Evolutionary conservation across 2,113 vertebrate genomes (phyloP).

Genomic region (Hoplias malabaricus): DNA sequence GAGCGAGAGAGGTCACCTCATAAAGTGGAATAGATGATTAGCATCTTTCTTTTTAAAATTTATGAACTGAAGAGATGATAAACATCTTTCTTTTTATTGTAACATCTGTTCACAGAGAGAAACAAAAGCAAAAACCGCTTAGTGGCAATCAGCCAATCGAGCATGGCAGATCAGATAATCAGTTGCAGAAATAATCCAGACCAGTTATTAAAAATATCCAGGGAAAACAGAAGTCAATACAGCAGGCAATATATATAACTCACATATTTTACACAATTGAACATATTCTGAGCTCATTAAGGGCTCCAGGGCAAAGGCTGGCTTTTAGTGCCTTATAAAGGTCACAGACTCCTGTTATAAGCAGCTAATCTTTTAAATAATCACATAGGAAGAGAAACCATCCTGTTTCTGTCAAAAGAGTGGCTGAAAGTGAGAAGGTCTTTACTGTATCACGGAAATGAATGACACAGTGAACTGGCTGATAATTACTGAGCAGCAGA

Average conservation of each 20-base stretch:
- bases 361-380: conserved; percentile 10
- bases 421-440: conserved; percentile 19
- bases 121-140: conserved; percentile 28
- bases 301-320: not conserved
- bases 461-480: not conserved
- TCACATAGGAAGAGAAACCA: not conserved
- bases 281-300: conserved; percentile 24
- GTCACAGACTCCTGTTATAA: conserved; percentile 24
- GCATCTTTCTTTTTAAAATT: conserved; percentile 18
- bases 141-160: conserved; percentile 20
- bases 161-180: conserved; percentile 12
- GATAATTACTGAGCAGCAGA: not conserved
- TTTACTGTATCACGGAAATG: not conserved
- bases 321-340: conserved; percentile 19
- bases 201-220: conserved; percentile 2
- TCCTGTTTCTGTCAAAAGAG: conserved; percentile 7
- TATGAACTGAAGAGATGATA: conserved; percentile 1
- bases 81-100: conserved; percentile 24
- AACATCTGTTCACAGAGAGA: not conserved
- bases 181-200: conserved; percentile 10
- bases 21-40: conserved; percentile 1
- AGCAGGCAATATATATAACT: not conserved
- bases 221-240: not conserved
- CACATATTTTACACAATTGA: not conserved
- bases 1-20: conserved; percentile 21